Base-by-base conservation (phyloP, 1,140 invertebrate genomes). In the Lasioglossum albipes region DNA sequence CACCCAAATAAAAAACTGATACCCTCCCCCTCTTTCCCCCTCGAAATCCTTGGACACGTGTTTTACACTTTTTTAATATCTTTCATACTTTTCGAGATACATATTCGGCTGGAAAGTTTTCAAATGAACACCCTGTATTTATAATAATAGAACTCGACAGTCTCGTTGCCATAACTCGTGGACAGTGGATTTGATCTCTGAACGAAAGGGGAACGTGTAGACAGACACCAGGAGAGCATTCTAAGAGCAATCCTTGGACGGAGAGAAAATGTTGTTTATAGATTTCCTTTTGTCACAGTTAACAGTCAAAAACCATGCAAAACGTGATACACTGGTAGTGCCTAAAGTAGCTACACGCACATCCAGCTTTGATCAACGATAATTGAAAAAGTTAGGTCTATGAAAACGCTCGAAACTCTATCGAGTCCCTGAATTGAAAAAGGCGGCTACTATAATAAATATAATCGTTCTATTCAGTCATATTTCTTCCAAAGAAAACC, bases 301-400 rank as follows among this genome's bases (percentile, higher is more conserved):
- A 59, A 49, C 66, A 49, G 3, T 27, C 42, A 68, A 7, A 68
- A 16, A 41, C 45, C 79, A 75, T 81, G 65, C 72, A 36, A 68
- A 42, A 49, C 41, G 18, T 52, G 54, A 27, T 59, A 59, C 20
- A 41, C 42, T 54, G 45, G 59, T 54, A 45, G 42, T 78, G 67
- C 59, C 20, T 52, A 78, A 71, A 1, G 52, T 49, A 36, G 36
- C 45, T 79, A 79, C 70, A 42, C 62, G 31, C 77, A 79, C 71
- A 79, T 79, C 77, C 77, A 79, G 62, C 77, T 79, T 79, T 79
- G 77, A 79, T 79, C 71, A 79, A 79, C 77, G 77, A 79, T 79
- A 74, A 79, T 79, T 49, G 13, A 74, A 62, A 64, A 41, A 41
- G 42, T 52, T 52, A 22, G n/a, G 13, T 5, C 7, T 20, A 62